Evolutionary conservation across 2,113 vertebrate genomes (phyloP), one percentile per base, ranked within the genome.

Genomic region (Chunga burmeisteri): DNA sequence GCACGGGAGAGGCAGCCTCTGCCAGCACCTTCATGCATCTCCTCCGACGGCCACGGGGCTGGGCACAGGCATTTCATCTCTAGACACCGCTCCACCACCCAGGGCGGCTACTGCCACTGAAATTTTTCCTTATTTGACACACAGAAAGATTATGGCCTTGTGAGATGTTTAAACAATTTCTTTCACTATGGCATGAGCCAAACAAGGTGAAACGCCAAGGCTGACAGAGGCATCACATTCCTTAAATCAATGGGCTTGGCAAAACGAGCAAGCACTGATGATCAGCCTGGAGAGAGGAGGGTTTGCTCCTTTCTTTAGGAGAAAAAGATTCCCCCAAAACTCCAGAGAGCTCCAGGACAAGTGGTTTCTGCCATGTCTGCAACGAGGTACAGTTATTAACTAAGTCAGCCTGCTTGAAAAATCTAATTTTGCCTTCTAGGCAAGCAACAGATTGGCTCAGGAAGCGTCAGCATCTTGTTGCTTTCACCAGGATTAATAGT

Each of bases 351-450:
- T 58, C 53, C 56, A 87, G 25, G 25, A 87, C 55, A 85, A 58
- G 16, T 10, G 1, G 42, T 27, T 91, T 73, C 78, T 95, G 73
- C 81, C 79, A 53, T 2, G 16, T n/a, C 83, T 87, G 52, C 52
- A 67, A 46, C 25, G 22, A 40, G 36, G 77, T 36, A 62, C 3
- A 4, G 62, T 79, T 81, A 84, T 63, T 71, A 83, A 73, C 47
- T 44, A 55, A 67, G 58, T 42, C 84, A 79, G 47, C 21, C 12
- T 22, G 46, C 75, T 62, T 68, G 46, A 84, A 87, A 61, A 80
- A 73, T 75, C 61, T 85, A 79, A 93, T 93, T 95, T 75, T 89
- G 78, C 86, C 62, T 75, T 38, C 56, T 72, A 87, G 89, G 84
- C 78, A 62, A 84, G 86, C 58, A 87, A 72, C 73, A 97, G 81